Evolutionary conservation across 2,888 invertebrate species (phyloP).

Genomic region (Plemyria rubiginata): DNA sequence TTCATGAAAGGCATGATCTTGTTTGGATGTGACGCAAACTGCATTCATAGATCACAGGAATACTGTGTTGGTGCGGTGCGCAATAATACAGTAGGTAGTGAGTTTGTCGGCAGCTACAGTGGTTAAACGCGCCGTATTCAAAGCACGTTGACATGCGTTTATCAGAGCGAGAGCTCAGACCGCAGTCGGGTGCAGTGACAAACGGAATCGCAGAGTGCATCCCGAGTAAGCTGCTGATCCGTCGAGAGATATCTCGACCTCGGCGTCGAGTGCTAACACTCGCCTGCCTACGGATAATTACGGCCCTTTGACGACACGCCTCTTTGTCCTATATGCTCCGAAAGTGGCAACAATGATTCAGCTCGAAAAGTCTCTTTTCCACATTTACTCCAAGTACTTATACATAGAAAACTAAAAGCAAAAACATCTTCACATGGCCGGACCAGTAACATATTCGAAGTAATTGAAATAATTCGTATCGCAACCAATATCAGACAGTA

Average conservation of each 20-base stretch:
- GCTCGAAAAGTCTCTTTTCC: conserved; percentile 44
- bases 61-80: conserved; percentile 22
- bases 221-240: conserved; percentile 82
- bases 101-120: conserved; percentile 55
- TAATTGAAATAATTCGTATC: conserved; percentile 40
- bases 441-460: conserved; percentile 32
- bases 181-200: conserved; percentile 77
- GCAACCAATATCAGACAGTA: conserved; percentile 42
- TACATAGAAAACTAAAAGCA: conserved; percentile 15
- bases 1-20: conserved; percentile 29
- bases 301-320: conserved; percentile 74
- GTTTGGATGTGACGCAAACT: conserved; percentile 34
- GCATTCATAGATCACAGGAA: conserved; percentile 38
- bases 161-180: conserved; percentile 77
- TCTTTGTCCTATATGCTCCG: conserved; percentile 64
- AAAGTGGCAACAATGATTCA: conserved; percentile 67
- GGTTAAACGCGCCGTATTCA: conserved; percentile 70
- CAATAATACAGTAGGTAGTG: conserved; percentile 37
- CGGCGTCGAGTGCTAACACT: conserved; percentile 78
- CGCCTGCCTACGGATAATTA: conserved; percentile 79
- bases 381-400: conserved; percentile 24
- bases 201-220: conserved; percentile 83
- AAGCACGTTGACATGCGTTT: conserved; percentile 81
- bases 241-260: conserved; percentile 80
- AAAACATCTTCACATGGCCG: conserved; percentile 25